These are phyloP conservation scores for Dipodomys merriami DNA, from an alignment of 2,113 vertebrate genomes.

Conservation along the genomic window DNA sequence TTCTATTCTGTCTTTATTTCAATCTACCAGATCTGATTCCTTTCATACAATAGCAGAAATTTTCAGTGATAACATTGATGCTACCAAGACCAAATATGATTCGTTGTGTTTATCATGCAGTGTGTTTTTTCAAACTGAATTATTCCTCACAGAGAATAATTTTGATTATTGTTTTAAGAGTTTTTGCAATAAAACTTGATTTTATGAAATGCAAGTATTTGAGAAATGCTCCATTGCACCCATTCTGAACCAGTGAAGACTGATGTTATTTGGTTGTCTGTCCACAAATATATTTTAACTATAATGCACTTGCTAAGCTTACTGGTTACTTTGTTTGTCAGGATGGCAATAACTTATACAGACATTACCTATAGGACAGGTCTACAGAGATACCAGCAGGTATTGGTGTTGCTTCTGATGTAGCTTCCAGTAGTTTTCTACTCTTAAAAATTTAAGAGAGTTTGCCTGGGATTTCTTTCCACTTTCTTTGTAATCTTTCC, in stretches of 20 bases:
- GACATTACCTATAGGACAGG: background rate
- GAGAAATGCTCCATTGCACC: background rate
- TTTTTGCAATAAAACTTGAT: slow-evolving; percentile 29
- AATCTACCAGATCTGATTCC: background rate
- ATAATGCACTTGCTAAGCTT: background rate
- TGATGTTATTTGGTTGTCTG: background rate
- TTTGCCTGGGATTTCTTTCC: background rate
- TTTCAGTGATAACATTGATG: background rate
- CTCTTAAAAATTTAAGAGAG: background rate
- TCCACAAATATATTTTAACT: background rate
- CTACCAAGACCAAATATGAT: background rate
- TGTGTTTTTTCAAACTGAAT: background rate
- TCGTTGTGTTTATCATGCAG: background rate
- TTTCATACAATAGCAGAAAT: background rate
- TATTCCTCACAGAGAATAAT: background rate
- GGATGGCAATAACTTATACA: background rate
- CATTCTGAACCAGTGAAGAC: background rate
- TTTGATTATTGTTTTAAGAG: background rate
- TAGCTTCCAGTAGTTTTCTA: background rate
- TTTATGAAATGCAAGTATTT: background rate
- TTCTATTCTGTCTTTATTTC: slow-evolving; percentile 9
- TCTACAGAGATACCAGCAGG: background rate
- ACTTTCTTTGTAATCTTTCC: background rate
- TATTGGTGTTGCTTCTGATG: too few relatives aligned
- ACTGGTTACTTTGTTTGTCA: background rate